A percentile compares a stretch with the other conserved stretches of the same genome.
Evolutionary conservation across 2,113 vertebrate species (phyloP).

Genomic region (Ctenomys sociabilis): DNA sequence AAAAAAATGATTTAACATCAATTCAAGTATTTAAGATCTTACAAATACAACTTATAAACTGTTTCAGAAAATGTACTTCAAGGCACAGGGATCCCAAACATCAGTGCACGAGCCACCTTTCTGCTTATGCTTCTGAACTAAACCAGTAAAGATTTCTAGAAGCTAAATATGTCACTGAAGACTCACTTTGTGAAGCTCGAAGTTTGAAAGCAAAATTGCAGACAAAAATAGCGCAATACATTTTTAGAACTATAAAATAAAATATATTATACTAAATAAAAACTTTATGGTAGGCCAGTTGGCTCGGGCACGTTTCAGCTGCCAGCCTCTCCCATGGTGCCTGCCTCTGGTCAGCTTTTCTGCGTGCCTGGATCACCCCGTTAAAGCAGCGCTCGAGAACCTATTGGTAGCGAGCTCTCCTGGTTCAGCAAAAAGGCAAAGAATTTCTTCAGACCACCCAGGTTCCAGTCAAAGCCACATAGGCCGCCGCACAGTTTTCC

Average conservation of each 20-base stretch:
- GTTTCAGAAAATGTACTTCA: slow-evolving; percentile 18
- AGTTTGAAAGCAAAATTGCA: slow-evolving; percentile 42
- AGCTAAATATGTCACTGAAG: not conserved
- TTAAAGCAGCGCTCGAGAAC: not conserved
- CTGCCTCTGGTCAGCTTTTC: not conserved
- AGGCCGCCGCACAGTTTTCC: not conserved
- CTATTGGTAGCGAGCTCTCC: not conserved
- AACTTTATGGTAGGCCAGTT: not conserved
- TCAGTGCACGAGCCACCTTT: not conserved
- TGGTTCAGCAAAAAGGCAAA: not conserved
- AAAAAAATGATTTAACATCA: not conserved
- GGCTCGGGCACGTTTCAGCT: slow-evolving; percentile 28
- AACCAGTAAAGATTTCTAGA: slow-evolving; percentile 42
- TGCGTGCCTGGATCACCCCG: not conserved
- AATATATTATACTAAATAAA: not conserved
- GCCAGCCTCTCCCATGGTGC: not conserved
- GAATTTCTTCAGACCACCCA: not conserved
- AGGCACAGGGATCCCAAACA: not conserved
- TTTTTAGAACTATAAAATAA: slow-evolving; percentile 3
- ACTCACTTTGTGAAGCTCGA: not conserved
- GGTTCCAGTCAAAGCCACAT: not conserved
- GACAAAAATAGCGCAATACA: not conserved
- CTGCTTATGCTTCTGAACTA: not conserved
- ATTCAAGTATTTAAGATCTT: not conserved
- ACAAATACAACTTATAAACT: slow-evolving; percentile 14